Evolutionary conservation across 92 coral and sea anemone genomes (phyloP).

Genomic region (Anthopleura xanthogrammica): DNA sequence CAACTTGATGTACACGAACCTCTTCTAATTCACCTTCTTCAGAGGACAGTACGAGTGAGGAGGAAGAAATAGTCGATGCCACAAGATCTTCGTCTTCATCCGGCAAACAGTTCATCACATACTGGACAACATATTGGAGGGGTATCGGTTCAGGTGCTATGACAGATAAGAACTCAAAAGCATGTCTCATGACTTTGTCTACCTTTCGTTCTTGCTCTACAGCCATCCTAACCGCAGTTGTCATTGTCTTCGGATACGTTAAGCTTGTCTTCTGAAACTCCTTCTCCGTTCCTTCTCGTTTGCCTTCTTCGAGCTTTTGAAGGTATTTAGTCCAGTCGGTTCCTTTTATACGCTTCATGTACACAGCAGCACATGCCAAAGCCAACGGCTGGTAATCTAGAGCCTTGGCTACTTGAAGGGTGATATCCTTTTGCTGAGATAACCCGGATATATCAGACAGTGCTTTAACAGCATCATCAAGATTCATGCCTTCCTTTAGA

Average conservation of each 20-base stretch:
- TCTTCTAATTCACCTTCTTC: not conserved
- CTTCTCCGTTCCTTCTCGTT: not conserved
- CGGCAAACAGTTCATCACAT: not conserved
- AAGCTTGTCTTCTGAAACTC: not conserved
- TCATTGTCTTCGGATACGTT: not conserved
- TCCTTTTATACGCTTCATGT: not conserved
- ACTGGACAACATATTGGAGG: not conserved
- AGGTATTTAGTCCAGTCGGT: not conserved
- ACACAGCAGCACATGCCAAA: not conserved
- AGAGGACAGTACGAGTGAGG: not conserved
- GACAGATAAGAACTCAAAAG: not conserved
- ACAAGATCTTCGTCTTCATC: not conserved
- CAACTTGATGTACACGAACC: not conserved
- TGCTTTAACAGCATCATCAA: slow-evolving; percentile 2
- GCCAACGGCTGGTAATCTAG: not conserved
- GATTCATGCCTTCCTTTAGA: slow-evolving; percentile 27
- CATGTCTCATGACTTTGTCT: not conserved
- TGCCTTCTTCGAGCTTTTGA: not conserved
- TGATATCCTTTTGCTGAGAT: not conserved
- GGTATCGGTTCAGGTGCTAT: not conserved
- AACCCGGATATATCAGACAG: not conserved
- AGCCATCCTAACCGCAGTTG: not conserved
- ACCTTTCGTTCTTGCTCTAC: not conserved
- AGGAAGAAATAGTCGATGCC: not conserved
- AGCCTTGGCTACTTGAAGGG: not conserved